Evolutionary conservation across 2,888 invertebrate genomes (phyloP).

Genomic region (Acronicta aceris): DNA sequence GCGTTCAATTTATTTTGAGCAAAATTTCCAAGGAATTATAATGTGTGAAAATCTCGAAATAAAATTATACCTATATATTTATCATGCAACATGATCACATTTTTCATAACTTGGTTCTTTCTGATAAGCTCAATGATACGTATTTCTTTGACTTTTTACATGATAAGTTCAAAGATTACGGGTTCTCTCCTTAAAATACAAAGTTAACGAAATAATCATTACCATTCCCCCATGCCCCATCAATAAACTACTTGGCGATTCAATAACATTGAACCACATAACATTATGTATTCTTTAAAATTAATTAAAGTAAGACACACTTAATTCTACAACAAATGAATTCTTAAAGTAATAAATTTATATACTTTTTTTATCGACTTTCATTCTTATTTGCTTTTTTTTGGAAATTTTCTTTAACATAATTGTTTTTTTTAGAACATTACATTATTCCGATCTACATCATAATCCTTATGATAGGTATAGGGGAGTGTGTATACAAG

Average conservation of each 20-base stretch:
- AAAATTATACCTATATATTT: too few species aligned
- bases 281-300: conserved; percentile 37
- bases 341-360: conserved; percentile 63
- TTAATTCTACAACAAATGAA: conserved; percentile 69
- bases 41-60: too few species aligned
- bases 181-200: conserved; percentile 23
- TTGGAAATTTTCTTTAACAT: conserved; percentile 68
- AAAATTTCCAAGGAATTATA: neutral
- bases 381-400: conserved; percentile 72
- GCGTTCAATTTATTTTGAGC: neutral
- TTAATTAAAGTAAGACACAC: conserved; percentile 52
- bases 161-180: neutral
- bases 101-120: too few species aligned
- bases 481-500: conserved; percentile 36
- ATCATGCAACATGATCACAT: too few species aligned
- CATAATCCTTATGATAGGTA: conserved; percentile 48
- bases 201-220: conserved; percentile 47
- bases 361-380: conserved; percentile 72
- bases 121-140: too few species aligned
- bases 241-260: conserved; percentile 38
- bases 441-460: conserved; percentile 50
- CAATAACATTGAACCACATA: conserved; percentile 37
- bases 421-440: conserved; percentile 55
- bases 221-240: conserved; percentile 31
- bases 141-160: too few species aligned